phyloP scores from a whole-genome alignment of 2,113 vertebrate genomes.

The Protobothrops mucrosquamatus region DNA sequence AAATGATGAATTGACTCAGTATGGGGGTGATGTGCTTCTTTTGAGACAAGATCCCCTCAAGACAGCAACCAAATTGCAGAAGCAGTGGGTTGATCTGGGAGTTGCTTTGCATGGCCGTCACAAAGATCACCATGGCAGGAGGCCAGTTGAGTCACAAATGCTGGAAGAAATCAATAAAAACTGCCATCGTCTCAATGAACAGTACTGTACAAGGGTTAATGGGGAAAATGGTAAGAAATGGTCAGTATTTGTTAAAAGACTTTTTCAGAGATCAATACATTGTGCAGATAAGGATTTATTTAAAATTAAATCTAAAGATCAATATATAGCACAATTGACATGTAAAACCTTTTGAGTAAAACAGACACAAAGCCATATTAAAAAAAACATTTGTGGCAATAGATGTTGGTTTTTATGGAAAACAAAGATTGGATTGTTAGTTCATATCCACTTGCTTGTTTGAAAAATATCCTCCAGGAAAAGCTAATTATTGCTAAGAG shows the following conservation, averaged over 20 bases:
- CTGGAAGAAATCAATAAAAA: constrained; percentile 64
- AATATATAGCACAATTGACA: not conserved
- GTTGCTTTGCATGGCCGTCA: constrained; percentile 72
- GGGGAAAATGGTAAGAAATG: constrained; percentile 75
- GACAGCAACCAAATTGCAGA: constrained; percentile 59
- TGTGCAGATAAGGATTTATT: not conserved
- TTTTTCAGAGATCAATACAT: not conserved
- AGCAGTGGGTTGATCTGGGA: constrained; percentile 72
- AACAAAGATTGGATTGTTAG: not conserved
- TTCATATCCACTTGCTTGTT: not conserved
- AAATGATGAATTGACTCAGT: constrained; percentile 62
- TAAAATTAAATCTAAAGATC: not conserved
- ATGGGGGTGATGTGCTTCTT: constrained; percentile 67
- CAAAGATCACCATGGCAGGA: constrained; percentile 52
- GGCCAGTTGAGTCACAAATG: constrained; percentile 45
- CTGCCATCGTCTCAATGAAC: constrained; percentile 57
- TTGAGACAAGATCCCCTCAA: constrained; percentile 69
- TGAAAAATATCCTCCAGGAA: not conserved
- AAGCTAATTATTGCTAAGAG: not conserved
- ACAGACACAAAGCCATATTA: not conserved
- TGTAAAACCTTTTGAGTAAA: not conserved
- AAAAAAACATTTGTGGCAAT: not conserved
- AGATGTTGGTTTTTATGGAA: not conserved
- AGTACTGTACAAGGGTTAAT: constrained; percentile 65
- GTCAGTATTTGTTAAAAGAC: not conserved